Evolutionary conservation across 2,888 invertebrate genomes (phyloP).

Genomic region (Napeogenes sylphis): DNA sequence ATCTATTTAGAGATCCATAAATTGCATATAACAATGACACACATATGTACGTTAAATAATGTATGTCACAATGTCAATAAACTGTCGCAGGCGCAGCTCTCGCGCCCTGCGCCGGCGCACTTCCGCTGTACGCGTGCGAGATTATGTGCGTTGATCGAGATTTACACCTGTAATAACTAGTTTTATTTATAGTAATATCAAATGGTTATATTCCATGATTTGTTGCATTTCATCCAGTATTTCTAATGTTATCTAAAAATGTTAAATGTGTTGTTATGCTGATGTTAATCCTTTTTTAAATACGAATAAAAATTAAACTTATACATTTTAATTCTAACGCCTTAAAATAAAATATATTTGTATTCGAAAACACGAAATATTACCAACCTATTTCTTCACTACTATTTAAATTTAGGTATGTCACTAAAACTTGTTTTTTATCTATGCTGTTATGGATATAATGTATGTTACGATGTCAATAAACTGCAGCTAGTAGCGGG

Average conservation of each 20-base stretch:
- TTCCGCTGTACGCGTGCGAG: constrained; percentile 76
- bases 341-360: no score
- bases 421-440: neutral
- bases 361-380: no score
- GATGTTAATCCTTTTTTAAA: no score
- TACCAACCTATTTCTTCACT: no score
- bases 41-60: constrained; percentile 29
- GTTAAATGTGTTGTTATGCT: no score
- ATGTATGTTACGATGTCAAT: constrained; percentile 34
- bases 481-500: constrained; percentile 23
- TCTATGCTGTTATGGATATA: neutral
- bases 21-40: constrained; percentile 60
- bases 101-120: constrained; percentile 81
- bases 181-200: constrained; percentile 1
- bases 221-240: neutral
- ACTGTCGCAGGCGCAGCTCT: constrained; percentile 48
- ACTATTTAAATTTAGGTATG: no score
- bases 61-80: constrained; percentile 36
- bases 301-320: no score
- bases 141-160: neutral
- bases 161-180: constrained; percentile 5
- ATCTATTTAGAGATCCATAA: constrained; percentile 4
- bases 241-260: no score
- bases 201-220: neutral
- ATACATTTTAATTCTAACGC: no score